Evolutionary conservation across 2,888 invertebrate genomes (phyloP), one percentile per base, ranked within the genome.

Genomic region (Ectemnius continuus): DNA sequence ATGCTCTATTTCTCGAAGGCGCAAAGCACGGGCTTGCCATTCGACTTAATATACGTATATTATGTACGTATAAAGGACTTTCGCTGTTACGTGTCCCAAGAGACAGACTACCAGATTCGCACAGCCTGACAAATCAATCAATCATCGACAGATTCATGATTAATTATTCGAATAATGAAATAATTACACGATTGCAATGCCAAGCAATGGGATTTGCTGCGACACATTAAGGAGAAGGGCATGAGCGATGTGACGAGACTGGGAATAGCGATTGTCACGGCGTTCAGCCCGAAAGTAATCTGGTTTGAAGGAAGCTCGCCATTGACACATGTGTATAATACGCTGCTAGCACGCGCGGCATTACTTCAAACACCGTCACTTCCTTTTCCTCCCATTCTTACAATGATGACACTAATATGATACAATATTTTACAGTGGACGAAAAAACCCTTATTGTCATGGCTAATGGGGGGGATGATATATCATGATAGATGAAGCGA

Each of bases 81-180:
- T 69, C 70, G 69, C 67, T 82, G 62, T 75, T 69, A 77, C 78
- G 76, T 75, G 73, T 79, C 73, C 81, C 81, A 84, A 79, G 8
- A 36, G 78, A 80, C 86, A 86, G 86, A 88, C 86, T 89, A 88
- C 81, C 88, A 88, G 88, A 89, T 89, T 90, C 88, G 88, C 89
- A 90, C 90, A 90, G 90, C 90, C 89, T 89, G 87, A 88, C 87
- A 86, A 87, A 76, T 86, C 84, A 87, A 87, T 86, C 84, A 85
- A 88, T 85, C 85, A 86, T 87, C 83, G 75, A 76, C 76, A 83
- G 82, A 87, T 84, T 86, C 84, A 84, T 81, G 86, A 85, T 84
- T 80, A 85, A 88, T 82, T 79, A 84, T 82, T 84, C 78, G 66
- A 80, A 82, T 20, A 73, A 78, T 75, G 69, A 76, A 84, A 76